Evolutionary conservation across 2,888 invertebrate species (phyloP).

Genomic region (Hydrotaea diabolus): DNA sequence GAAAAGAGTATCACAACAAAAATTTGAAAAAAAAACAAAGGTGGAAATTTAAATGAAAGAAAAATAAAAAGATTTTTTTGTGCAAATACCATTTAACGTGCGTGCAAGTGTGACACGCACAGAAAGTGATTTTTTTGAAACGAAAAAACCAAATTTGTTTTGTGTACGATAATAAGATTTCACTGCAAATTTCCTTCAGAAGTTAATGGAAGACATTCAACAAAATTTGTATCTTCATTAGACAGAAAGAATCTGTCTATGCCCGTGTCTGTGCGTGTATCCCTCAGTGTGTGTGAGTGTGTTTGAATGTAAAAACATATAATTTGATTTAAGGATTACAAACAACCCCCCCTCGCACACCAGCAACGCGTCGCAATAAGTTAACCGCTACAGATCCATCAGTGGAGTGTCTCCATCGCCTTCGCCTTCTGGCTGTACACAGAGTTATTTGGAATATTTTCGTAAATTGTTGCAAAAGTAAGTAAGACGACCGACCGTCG

Average conservation of each 20-base stretch:
- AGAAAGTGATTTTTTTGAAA: background rate
- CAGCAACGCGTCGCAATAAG: background rate
- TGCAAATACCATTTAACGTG: background rate
- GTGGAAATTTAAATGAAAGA: background rate
- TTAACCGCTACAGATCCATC: background rate
- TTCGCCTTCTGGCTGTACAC: background rate
- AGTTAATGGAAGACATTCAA: slow-evolving; percentile 14
- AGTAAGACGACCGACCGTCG: slow-evolving; percentile 5
- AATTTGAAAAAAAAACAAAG: slow-evolving; percentile 12
- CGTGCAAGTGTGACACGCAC: background rate
- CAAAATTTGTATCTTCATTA: slow-evolving; percentile 1
- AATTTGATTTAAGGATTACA: slow-evolving; percentile 49
- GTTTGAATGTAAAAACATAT: slow-evolving; percentile 36
- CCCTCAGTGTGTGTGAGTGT: background rate
- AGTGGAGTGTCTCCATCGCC: background rate
- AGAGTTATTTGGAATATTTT: slow-evolving; percentile 52
- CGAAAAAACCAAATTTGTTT: background rate
- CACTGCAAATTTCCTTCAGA: slow-evolving; percentile 13
- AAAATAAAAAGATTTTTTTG: background rate
- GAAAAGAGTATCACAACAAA: slow-evolving; percentile 7
- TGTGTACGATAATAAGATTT: background rate
- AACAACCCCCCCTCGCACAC: background rate
- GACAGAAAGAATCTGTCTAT: background rate
- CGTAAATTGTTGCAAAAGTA: slow-evolving; percentile 5
- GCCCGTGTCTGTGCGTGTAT: background rate